Evolutionary conservation across 1,140 invertebrate genomes (phyloP).

Genomic region (Megathymus violae): DNA sequence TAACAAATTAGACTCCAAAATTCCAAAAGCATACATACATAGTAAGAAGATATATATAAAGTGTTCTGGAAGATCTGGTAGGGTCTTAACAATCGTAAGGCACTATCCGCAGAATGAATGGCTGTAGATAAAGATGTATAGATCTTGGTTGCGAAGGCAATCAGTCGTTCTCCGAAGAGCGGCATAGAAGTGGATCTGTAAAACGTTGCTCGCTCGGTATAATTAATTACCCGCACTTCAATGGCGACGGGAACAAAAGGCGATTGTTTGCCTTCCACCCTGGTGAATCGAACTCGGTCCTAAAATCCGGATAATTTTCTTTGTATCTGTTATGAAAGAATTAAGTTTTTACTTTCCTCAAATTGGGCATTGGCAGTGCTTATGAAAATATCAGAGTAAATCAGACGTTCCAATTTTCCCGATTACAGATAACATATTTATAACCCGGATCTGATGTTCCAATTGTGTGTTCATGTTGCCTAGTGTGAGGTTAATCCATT

Average conservation of each 20-base stretch:
- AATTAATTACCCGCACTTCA: conserved; percentile 74
- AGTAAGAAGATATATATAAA: no score
- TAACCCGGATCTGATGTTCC: no score
- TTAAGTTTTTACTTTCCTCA: conserved; percentile 70
- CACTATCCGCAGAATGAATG: no score
- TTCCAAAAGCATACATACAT: no score
- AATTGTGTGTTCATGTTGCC: no score
- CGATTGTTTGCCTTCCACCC: conserved; percentile 72
- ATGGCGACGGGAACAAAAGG: conserved; percentile 69
- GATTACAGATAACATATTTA: no score
- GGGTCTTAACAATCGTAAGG: no score
- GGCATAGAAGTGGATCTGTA: conserved; percentile 67
- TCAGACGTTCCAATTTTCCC: no score
- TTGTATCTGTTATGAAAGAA: conserved; percentile 74
- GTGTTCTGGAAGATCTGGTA: no score
- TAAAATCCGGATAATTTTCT: conserved; percentile 73
- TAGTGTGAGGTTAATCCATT: no score
- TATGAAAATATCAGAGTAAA: no score
- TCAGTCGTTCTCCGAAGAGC: conserved; percentile 64
- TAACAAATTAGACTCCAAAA: no score
- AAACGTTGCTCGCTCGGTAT: conserved; percentile 62
- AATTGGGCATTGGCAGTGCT: conserved; percentile 52
- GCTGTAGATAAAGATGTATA: conserved; percentile 27
- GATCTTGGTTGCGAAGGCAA: conserved; percentile 47
- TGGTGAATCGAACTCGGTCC: conserved; percentile 69